Evolutionary conservation across 2,113 vertebrate species (phyloP).

Genomic region (Nicator chloris): DNA sequence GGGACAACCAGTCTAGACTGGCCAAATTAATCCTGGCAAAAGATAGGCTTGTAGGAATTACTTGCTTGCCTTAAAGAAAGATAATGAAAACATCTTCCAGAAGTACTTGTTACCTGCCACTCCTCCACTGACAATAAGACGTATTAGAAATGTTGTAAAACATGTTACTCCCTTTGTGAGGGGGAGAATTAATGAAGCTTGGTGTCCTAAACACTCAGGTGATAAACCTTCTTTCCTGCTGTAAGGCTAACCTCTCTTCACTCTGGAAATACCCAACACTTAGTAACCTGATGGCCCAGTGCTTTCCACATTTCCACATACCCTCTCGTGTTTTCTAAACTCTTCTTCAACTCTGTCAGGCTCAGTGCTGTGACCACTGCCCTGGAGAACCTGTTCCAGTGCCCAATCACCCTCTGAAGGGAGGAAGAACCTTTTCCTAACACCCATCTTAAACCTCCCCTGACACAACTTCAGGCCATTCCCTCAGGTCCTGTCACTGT

Average conservation of each 20-base stretch:
- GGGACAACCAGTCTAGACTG: background rate
- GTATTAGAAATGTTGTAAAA: background rate
- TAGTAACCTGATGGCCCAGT: background rate
- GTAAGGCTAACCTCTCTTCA: background rate
- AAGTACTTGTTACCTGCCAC: background rate
- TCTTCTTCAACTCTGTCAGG: background rate
- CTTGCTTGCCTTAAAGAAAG: background rate
- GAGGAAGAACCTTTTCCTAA: background rate
- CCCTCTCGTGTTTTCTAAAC: background rate
- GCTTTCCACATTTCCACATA: background rate
- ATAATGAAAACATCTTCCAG: background rate
- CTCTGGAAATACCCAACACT: background rate
- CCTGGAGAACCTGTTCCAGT: background rate
- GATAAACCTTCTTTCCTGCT: background rate
- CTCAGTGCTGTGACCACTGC: background rate
- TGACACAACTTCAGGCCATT: background rate
- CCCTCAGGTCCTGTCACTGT: background rate
- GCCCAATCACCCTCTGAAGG: background rate
- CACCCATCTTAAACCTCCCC: background rate
- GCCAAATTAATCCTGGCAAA: background rate
- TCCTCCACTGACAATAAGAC: background rate
- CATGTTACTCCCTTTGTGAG: background rate
- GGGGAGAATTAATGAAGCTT: background rate
- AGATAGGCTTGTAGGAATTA: background rate
- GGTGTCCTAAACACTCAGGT: background rate